Percentiles rank a stretch among this genome's conserved stretches.
These are phyloP conservation scores for Isoperla grammatica DNA, from an alignment of 2,888 invertebrate species.

Conservation along the genomic window DNA sequence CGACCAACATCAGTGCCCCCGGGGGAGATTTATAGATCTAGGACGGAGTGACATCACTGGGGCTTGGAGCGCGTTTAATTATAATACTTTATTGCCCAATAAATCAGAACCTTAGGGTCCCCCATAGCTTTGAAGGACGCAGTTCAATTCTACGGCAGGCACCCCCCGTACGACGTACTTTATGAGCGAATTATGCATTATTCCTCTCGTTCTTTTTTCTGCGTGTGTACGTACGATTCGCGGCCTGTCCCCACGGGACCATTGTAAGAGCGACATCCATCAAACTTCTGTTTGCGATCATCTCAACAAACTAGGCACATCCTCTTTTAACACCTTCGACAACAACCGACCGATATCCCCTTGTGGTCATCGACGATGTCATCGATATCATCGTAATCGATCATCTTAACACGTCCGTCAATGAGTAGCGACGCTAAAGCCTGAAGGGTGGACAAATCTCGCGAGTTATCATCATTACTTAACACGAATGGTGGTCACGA, in stretches of 20 bases:
- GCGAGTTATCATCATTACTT: too few relatives aligned
- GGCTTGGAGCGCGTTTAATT: constrained; percentile 60
- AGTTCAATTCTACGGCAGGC: constrained; percentile 60
- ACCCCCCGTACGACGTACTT: constrained; percentile 51
- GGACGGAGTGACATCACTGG: constrained; percentile 47
- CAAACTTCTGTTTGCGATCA: constrained; percentile 3
- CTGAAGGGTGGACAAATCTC: too few relatives aligned
- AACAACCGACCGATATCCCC: constrained; percentile 7
- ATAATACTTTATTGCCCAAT: constrained; percentile 75
- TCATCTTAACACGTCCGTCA: constrained; percentile 17
- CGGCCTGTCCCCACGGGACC: constrained; percentile 38
- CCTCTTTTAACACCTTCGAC: neutral
- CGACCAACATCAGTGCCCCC: constrained; percentile 22
- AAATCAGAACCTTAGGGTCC: constrained; percentile 50
- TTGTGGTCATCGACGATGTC: constrained; percentile 10
- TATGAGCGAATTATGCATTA: constrained; percentile 59
- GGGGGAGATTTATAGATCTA: constrained; percentile 43
- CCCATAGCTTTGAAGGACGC: constrained; percentile 51
- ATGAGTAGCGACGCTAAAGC: constrained; percentile 7
- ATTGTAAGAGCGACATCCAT: constrained; percentile 28
- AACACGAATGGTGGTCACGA: too few relatives aligned
- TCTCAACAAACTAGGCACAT: too few relatives aligned
- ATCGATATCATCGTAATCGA: constrained; percentile 7
- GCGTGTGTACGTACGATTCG: constrained; percentile 31
- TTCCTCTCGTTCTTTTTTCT: constrained; percentile 26